Conservation (phyloP, 1,140 invertebrate genomes). For the Catajapyx aquilonaris region DNA sequence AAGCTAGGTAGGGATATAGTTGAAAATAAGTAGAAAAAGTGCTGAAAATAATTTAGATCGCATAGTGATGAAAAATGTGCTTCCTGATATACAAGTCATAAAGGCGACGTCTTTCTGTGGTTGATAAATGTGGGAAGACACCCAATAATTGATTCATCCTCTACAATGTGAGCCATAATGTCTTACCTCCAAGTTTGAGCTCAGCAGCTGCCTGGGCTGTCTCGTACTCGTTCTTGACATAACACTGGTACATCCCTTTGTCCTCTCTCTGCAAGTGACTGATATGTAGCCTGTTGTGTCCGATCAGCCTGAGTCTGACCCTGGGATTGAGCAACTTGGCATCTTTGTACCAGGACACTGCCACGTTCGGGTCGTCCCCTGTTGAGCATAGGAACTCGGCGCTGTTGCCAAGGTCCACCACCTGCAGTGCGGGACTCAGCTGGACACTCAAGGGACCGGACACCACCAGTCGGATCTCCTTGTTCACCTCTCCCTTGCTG, state of each 20-base stretch:
- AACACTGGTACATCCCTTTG: constrained; percentile 68
- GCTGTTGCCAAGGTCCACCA: constrained; percentile 51
- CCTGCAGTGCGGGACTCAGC: constrained; percentile 40
- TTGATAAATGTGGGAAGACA: too few relatives aligned
- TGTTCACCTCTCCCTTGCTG: constrained; percentile 41
- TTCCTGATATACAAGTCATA: too few relatives aligned
- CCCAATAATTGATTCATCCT: too few relatives aligned
- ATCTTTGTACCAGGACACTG: constrained; percentile 7
- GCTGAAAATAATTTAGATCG: too few relatives aligned
- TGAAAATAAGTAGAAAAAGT: too few relatives aligned
- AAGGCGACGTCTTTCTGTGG: too few relatives aligned
- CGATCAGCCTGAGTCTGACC: neutral
- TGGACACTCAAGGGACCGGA: constrained; percentile 45
- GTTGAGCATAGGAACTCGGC: constrained; percentile 48
- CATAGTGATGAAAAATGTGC: too few relatives aligned
- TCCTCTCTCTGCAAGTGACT: constrained; percentile 48
- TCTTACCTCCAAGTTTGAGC: constrained; percentile 58
- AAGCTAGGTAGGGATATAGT: too few relatives aligned
- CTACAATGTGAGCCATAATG: too few relatives aligned
- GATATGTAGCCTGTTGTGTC: constrained; percentile 35
- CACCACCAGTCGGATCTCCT: constrained; percentile 40
- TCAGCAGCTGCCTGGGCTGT: constrained; percentile 59
- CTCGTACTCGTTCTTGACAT: constrained; percentile 50
- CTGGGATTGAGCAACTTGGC: neutral
- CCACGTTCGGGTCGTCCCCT: constrained; percentile 19